A percentile compares a stretch with the other conserved stretches of the same genome.
Conservation (phyloP, 23 tunicate genomes). For the Ascidia mentula region DNA sequence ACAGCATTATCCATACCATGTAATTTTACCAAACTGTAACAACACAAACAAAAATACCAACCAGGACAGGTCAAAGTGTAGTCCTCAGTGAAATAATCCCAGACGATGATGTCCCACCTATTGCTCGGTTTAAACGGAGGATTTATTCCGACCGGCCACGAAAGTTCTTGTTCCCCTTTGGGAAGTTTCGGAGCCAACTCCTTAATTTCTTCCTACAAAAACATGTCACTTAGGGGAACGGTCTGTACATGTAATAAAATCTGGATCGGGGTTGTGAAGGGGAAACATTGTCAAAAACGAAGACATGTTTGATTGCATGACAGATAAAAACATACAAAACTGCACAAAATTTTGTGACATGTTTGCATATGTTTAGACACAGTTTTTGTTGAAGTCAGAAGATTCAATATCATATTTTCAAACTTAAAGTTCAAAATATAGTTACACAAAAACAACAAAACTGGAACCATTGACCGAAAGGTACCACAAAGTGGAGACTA, state of each 20-base stretch:
- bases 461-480: too few relatives aligned
- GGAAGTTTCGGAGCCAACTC: conserved; percentile 78
- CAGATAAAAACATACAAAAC: neutral
- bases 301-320: neutral
- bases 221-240: neutral
- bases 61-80: conserved; percentile 97
- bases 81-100: conserved; percentile 99
- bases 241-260: neutral
- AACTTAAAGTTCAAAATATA: too few relatives aligned
- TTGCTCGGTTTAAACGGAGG: conserved; percentile 93
- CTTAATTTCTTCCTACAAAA: conserved; percentile 77
- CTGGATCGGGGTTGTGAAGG: neutral
- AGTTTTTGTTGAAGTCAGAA: too few relatives aligned
- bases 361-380: too few relatives aligned
- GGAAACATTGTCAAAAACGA: neutral
- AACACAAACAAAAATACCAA: neutral
- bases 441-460: too few relatives aligned
- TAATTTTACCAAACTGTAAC: neutral
- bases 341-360: neutral
- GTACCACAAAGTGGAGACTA: too few relatives aligned
- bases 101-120: conserved; percentile 96
- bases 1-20: too few relatives aligned
- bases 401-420: too few relatives aligned
- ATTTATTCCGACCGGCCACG: conserved; percentile 99
- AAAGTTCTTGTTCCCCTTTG: conserved; percentile 57